A percentile compares a stretch with the other conserved stretches of the same genome.
Evolutionary conservation across 2,113 vertebrate genomes (phyloP).

Genomic region (Cyanoliseus patagonus): DNA sequence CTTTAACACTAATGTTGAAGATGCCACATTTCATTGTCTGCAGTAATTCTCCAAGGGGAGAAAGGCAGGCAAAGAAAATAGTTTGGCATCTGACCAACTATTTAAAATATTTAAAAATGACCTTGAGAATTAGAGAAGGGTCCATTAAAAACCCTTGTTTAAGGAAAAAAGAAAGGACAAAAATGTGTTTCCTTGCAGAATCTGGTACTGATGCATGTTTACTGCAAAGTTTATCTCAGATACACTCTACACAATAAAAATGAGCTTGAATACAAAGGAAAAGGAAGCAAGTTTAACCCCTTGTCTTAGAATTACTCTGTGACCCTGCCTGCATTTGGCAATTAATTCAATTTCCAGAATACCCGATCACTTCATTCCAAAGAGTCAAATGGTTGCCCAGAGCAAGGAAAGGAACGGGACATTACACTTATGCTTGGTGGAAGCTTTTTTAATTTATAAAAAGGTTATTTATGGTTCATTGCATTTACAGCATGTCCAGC

Average conservation of each 20-base stretch:
- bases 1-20: not conserved
- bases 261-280: not conserved
- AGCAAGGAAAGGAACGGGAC: not conserved
- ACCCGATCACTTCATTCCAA: not conserved
- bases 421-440: not conserved
- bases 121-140: conserved; percentile 16
- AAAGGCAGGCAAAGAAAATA: conserved; percentile 41
- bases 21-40: conserved; percentile 39
- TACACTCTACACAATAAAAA: not conserved
- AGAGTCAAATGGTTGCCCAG: not conserved
- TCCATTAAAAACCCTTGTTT: not conserved
- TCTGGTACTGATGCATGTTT: not conserved
- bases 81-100: conserved; percentile 55
- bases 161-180: not conserved
- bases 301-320: not conserved
- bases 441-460: not conserved
- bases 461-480: not conserved
- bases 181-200: conserved; percentile 7
- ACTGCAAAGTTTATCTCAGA: not conserved
- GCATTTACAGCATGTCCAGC: not conserved
- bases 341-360: not conserved
- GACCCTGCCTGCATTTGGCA: not conserved
- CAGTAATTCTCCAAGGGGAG: not conserved
- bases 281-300: conserved; percentile 13
- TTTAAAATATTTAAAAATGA: conserved; percentile 58